These are phyloP conservation scores for Gobio gobio DNA, from an alignment of 2,113 vertebrate genomes.

Conservation along the genomic window DNA sequence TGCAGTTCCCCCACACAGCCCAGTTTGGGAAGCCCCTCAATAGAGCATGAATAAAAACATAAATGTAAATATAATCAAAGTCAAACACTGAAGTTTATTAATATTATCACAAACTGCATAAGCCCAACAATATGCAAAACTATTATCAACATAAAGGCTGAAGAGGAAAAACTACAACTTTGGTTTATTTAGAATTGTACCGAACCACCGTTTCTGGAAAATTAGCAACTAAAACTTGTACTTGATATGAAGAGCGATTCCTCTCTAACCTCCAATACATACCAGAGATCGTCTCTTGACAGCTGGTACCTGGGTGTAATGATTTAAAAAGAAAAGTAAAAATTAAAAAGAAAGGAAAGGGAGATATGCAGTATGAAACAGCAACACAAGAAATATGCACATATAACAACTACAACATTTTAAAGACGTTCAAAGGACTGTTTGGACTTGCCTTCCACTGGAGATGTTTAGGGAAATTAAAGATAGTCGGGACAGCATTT, in stretches of 20 bases:
- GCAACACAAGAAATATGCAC: too few species aligned
- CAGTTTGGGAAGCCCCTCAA: not conserved
- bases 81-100: not conserved
- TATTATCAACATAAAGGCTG: not conserved
- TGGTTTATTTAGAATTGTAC: not conserved
- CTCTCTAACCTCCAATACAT: not conserved
- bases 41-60: not conserved
- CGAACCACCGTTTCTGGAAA: not conserved
- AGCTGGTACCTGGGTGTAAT: constrained; percentile 6
- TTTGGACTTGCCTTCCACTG: constrained; percentile 19
- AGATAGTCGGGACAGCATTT: constrained; percentile 40
- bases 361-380: not conserved
- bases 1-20: not conserved
- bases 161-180: not conserved
- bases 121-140: not conserved
- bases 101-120: not conserved
- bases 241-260: not conserved
- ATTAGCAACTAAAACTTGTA: not conserved
- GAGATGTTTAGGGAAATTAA: constrained; percentile 46
- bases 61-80: too few species aligned
- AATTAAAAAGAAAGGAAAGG: not conserved
- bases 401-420: not conserved
- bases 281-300: constrained; percentile 39
- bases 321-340: not conserved
- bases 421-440: not conserved